A percentile compares a stretch with the other conserved stretches of the same genome.
Conservation (phyloP, 64 coral and sea anemone species). For the Orbicella faveolata region DNA sequence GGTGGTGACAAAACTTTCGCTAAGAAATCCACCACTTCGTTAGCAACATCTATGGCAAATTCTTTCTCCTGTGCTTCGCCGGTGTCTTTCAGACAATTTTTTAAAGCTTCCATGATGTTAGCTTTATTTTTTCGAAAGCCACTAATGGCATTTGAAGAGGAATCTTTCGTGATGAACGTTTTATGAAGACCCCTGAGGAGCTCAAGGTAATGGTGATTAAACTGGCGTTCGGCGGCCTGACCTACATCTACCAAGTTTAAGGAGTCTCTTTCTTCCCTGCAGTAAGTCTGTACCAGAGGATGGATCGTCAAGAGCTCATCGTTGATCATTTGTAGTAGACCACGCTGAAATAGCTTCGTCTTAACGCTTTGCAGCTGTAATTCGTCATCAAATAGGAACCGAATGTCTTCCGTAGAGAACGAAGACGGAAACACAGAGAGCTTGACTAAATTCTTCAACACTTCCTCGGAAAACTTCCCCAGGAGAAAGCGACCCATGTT, state of each 20-base stretch:
- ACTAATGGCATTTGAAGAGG: not conserved
- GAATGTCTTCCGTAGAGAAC: constrained; percentile 1
- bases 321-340: not conserved
- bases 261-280: not conserved
- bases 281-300: not conserved
- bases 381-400: not conserved
- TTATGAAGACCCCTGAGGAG: not conserved
- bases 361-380: not conserved
- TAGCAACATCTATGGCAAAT: constrained; percentile 8
- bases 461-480: not conserved
- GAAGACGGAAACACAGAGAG: not conserved
- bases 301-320: not conserved
- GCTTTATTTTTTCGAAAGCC: not conserved
- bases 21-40: constrained; percentile 14
- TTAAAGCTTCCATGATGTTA: constrained; percentile 23
- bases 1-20: constrained; percentile 12
- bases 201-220: not conserved
- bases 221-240: not conserved
- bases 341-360: not conserved
- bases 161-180: constrained; percentile 12
- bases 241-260: not conserved
- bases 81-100: not conserved
- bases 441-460: not conserved
- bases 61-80: not conserved
- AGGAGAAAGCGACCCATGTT: not conserved